Conservation (phyloP, 2,113 vertebrate species). For the Colaptes auratus region DNA sequence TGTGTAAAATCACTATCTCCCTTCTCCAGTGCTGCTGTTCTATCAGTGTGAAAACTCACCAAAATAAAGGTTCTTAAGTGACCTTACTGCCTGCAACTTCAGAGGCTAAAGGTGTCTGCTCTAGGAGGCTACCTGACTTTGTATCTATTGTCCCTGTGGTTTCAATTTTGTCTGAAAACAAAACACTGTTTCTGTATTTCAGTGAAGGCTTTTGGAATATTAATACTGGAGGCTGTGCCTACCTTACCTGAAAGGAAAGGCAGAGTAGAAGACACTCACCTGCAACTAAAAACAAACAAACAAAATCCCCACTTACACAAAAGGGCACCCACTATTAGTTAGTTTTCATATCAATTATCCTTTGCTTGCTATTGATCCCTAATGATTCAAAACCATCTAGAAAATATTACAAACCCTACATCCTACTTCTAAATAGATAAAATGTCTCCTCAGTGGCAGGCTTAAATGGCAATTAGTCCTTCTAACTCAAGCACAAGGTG, state of each 20-base stretch:
- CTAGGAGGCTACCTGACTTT: fast-evolving
- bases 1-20: no score
- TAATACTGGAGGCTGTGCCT: neutral
- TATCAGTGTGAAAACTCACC: neutral
- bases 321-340: neutral
- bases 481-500: neutral
- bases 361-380: neutral
- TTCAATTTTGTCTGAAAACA: neutral
- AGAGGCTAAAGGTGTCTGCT: neutral
- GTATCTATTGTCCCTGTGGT: neutral
- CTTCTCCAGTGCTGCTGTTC: neutral
- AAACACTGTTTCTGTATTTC: neutral
- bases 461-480: neutral
- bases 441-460: neutral
- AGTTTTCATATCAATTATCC: neutral
- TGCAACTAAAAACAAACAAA: neutral
- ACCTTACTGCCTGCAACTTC: neutral
- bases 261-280: neutral
- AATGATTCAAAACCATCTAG: neutral
- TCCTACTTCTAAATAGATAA: neutral
- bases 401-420: neutral
- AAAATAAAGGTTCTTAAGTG: neutral
- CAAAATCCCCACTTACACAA: neutral
- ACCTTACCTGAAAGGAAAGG: neutral
- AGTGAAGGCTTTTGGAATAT: neutral